Evolutionary conservation across 53 echinoderm and acorn worm genomes (phyloP).

Genomic region (Actinopyga echinites): DNA sequence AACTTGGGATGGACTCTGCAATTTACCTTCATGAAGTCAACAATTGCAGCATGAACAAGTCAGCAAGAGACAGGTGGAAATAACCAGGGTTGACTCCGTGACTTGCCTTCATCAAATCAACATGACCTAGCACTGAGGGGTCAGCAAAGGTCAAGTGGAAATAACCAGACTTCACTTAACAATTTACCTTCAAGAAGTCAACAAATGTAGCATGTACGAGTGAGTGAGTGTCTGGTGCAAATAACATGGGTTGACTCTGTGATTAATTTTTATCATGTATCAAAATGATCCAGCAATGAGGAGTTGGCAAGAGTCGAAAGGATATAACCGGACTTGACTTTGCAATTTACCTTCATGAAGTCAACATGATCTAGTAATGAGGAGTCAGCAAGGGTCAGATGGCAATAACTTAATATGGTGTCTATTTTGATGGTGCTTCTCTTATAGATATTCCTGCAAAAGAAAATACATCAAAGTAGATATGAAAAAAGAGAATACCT

Average conservation of each 20-base stretch:
- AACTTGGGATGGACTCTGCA: no score
- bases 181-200: not conserved
- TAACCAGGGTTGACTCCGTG: no score
- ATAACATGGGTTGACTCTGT: conserved; percentile 53
- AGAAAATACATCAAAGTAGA: not conserved
- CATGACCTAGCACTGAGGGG: conserved; percentile 61
- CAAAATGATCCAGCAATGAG: conserved; percentile 63
- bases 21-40: no score
- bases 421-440: conserved; percentile 79
- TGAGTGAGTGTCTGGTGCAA: conserved; percentile 74
- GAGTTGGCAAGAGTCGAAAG: conserved; percentile 71
- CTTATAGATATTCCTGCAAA: conserved; percentile 66
- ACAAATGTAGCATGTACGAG: no score
- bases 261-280: conserved; percentile 68
- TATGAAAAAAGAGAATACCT: no score
- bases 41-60: no score
- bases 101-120: conserved; percentile 79
- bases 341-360: conserved; percentile 73
- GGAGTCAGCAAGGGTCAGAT: conserved; percentile 68
- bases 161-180: conserved; percentile 15
- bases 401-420: conserved; percentile 80
- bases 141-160: conserved; percentile 76
- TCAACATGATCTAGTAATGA: conserved; percentile 73
- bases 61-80: no score
- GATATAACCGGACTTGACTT: conserved; percentile 60